phyloP scores from a whole-genome alignment of 2,797 vertebrate species.

The Vireo griseus region DNA sequence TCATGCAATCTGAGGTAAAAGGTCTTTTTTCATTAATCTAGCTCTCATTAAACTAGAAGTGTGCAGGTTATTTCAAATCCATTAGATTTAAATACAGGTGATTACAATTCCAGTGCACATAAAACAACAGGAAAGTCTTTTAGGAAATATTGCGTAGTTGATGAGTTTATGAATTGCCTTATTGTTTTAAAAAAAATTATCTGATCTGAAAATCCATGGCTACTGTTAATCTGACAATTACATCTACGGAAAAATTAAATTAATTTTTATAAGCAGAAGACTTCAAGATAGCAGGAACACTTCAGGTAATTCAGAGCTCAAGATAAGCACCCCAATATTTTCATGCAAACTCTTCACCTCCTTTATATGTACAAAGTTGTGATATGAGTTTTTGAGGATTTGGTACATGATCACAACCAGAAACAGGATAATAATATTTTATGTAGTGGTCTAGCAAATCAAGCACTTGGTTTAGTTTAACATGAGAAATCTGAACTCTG shows the following conservation, averaged over 20 bases:
- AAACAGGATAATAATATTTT: not conserved
- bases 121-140: slow-evolving; percentile 85
- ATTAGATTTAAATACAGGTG: slow-evolving; percentile 95
- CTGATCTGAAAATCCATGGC: not conserved
- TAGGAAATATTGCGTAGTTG: slow-evolving; percentile 75
- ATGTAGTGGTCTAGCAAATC: not conserved
- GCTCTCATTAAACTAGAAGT: slow-evolving; percentile 89
- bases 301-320: not conserved
- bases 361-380: not conserved
- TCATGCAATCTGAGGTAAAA: slow-evolving; percentile 87
- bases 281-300: not conserved
- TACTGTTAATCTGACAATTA: not conserved
- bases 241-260: not conserved
- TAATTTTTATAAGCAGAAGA: not conserved
- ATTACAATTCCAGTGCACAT: slow-evolving; percentile 80
- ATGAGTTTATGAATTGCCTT: slow-evolving; percentile 72
- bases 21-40: slow-evolving; percentile 89
- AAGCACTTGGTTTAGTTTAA: not conserved
- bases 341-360: not conserved
- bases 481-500: not conserved
- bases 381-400: not conserved
- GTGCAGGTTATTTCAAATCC: slow-evolving; percentile 90
- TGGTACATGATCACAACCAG: not conserved
- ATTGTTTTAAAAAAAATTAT: slow-evolving; percentile 72
- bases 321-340: not conserved